phyloP scores from a whole-genome alignment of 1,140 invertebrate genomes.

The Zaprionus ghesquierei region DNA sequence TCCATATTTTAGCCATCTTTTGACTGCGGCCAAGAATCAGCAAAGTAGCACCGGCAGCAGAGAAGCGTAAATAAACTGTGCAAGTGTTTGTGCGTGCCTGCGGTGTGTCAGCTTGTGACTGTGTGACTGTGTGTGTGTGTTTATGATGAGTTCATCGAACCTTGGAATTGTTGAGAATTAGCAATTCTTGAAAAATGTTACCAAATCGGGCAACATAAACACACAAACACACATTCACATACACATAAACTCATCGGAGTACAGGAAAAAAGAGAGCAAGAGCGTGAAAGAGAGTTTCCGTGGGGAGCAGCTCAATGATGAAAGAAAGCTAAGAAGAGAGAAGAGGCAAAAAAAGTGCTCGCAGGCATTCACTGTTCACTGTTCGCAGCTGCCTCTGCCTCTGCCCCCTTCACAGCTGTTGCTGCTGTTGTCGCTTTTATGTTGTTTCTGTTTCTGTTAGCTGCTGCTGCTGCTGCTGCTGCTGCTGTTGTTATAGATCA shows the following conservation, averaged over 20 bases:
- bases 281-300: slow-evolving; percentile 27
- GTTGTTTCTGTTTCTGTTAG: slow-evolving; percentile 1
- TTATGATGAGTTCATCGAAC: slow-evolving; percentile 78
- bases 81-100: slow-evolving; percentile 51
- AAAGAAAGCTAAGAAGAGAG: slow-evolving; percentile 59
- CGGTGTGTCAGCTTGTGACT: slow-evolving; percentile 12
- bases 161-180: slow-evolving; percentile 78
- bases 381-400: slow-evolving; percentile 5
- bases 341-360: slow-evolving; percentile 56
- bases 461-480: not conserved
- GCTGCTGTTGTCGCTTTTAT: slow-evolving; percentile 5
- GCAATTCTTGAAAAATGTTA: slow-evolving; percentile 81
- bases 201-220: slow-evolving; percentile 74
- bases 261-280: slow-evolving; percentile 29
- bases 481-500: slow-evolving; percentile 41
- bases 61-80: slow-evolving; percentile 70
- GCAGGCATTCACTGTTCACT: slow-evolving; percentile 61
- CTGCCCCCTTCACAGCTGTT: slow-evolving; percentile 7
- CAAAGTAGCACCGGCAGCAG: slow-evolving; percentile 58
- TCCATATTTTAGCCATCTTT: slow-evolving; percentile 67
- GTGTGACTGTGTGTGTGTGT: slow-evolving; percentile 40
- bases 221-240: slow-evolving; percentile 37
- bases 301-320: slow-evolving; percentile 31
- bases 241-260: slow-evolving; percentile 26
- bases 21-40: slow-evolving; percentile 42